Evolutionary conservation across 2,797 vertebrate genomes (phyloP), one percentile per base, ranked within the genome.

Genomic region (Rhinophrynus dorsalis): DNA sequence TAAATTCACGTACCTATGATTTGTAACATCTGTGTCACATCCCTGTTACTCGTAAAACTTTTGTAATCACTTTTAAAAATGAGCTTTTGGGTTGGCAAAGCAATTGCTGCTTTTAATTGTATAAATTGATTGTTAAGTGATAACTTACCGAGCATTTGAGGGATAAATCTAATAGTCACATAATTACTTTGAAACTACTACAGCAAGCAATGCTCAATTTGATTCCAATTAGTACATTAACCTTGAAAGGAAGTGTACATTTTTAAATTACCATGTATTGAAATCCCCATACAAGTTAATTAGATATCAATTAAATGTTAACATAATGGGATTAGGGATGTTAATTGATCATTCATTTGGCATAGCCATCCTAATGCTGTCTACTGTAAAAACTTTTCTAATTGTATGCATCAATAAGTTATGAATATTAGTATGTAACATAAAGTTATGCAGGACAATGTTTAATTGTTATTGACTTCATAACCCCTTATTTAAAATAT

Each of bases 181-280:
- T 86, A 89, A 89, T 89, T 89, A 88, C 78, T 76, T 84, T 70
- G 79, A 84, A 89, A 88, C 85, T 84, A 84, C 74, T 82, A 84
- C 86, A 83, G 79, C 75, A 88, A 85, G 80, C 78, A 84, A 84
- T 83, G 78, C 75, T 74, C 83, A 85, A 83, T 86, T 87, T 86
- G 83, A 79, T 81, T 85, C 76, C 76, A 81, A 77, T 74, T 78
- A 75, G 67, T 79, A 78, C 78, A 82, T 74, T 82, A 86, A 80
- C 75, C 84, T 80, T 78, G 68, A 78, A 80, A 81, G 76, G 79
- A 84, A 82, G 80, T 83, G 74, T 59, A 84, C 76, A 83, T 73
- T 73, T 73, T 73, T 73, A 73, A 66, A 73, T 67, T 73, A 44
- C 70, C 56, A 73, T 67, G 62, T 73, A 73, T 73, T 60, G 70